Evolutionary conservation across 2,113 vertebrate genomes (phyloP), one percentile per base, ranked within the genome.

Genomic region (Eira barbara): DNA sequence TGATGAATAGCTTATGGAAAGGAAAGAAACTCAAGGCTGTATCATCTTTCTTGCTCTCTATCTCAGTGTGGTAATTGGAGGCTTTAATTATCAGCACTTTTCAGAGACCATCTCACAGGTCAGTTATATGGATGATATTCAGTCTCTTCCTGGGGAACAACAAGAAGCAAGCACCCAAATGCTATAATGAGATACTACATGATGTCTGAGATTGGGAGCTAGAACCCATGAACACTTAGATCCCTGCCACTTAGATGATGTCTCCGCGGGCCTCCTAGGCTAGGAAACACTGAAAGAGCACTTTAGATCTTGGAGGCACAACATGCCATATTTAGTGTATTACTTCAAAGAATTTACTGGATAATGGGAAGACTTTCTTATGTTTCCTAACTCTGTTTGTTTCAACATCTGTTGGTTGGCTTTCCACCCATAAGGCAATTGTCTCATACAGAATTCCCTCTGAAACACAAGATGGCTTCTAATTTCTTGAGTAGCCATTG

Each of bases 381-480:
- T 45, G 29, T 95, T 80, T 34, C 87, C 59, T 91, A 71, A 52
- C 15, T 96, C 25, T 91, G 8, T 86, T 67, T 95, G 47, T 34
- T 73, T 91, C 15, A 80, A 74, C 80, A 76, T 81, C 57, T 94
- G 47, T 91, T 87, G 39, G 82, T 95, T 80, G 69, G 57, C 25
- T 94, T 95, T 91, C 94, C 55, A 80, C 8, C 81, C 27, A 63
- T 55, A 49, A 94, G 97, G 17, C 52, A 55, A 69, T 63, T 87
- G 9, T 14, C 17, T 59, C 57, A 42, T 45, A 12, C 21, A 10
- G 95, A 95, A 76, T 65, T 61, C 11, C 29, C 57, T 85, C 29
- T 55, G 27, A 80, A 88, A 85, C 21, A 76, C 2, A 11, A 65
- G 12, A 90, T 80, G 23, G 9, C 45, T 97, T 95, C 27, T 39